Base-by-base conservation (phyloP, 2,888 invertebrate genomes). In the Drepana falcataria region DNA sequence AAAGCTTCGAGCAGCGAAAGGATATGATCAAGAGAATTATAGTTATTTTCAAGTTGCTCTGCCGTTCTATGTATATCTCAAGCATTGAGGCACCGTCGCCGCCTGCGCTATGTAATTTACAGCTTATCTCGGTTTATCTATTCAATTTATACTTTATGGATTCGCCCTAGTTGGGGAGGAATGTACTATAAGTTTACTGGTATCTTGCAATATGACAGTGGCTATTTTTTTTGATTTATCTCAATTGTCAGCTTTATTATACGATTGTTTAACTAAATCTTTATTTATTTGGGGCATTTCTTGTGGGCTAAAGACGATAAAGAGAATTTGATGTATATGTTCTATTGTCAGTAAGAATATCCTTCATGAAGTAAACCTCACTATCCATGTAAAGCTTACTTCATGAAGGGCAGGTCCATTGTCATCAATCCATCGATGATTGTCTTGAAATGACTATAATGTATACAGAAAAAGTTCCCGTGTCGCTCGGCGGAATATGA, bases 401-500 rank as follows among this genome's bases (percentile, higher is more conserved):
- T 21, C 21, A 21, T 21, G 21, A 21, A 21, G 21, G 21, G 21
- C 21, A 21, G 21, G 21, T 21, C 21, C 21, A 21, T 21, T 21
- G 21, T 21, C 21, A 21, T 21, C 21, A 21, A 21, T 21, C 21
- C 21, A 21, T 21, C 21, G 21, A 21, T 21, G 21, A 21, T 21
- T 21, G 21, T 21, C 21, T 52, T 48, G 35, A 35, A 40, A 21
- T 4, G 35, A 53, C n/a, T 53, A 41, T 54, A 52, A 54, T 72
- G 63, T 66, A 48, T 87, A 54, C 84, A 95, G 94, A 96, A 96
- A 83, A 95, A 97, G 54, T 98, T 98, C 84, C 94, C 95, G 9
- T 98, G 98, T 77, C 95, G 98, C 5, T 97, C 97, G 0, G 96
- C 96, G 47, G 97, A 98, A 83, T 98, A 98, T 86, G 97, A 98